Base-by-base conservation (phyloP, 1,140 invertebrate genomes). In the Drosophila malerkotliana region DNA sequence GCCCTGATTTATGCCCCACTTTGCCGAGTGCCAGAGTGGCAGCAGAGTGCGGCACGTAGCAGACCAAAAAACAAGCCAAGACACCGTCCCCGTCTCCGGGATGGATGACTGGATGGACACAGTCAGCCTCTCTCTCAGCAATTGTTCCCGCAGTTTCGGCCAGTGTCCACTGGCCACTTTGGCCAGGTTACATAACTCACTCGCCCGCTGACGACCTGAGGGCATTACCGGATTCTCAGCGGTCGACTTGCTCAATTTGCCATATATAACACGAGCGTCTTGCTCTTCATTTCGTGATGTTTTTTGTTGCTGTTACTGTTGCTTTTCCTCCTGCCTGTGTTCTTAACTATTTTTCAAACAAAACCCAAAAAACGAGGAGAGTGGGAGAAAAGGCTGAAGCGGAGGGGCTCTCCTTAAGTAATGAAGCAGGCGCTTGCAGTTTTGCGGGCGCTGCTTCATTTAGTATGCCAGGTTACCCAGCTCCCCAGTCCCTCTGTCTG, bases 181-280 rank as follows among this genome's bases (percentile, higher is more conserved):
- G 15, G 62, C 67, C 78, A 67, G 64, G 82, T 85, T 87, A 87
- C 82, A 85, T 87, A 85, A 85, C 74, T 85, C 82, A 87, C 82
- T 71, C 59, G 66, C 68, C 62, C 63, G 76, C 72, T 63, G 55
- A 80, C 74, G 72, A 87, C 82, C 80, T 75, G 64, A 62, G 81
- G 81, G 82, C 75, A 87, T 87, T 81, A 58, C 83, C 77, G 73
- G 78, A 79, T 80, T 80, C 78, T 81, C 78, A 69, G 79, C 80
- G 80, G 80, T 69, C 80, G 58, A 84, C 72, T 85, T 88, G 80
- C 82, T 85, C 83, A 85, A 85, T 82, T 82, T 88, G 82, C 82
- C 82, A 85, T 88, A 85, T 82, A 85, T 76, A 85, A 85, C 75
- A 79, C 72, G 59, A 54, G 72, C 39, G 75, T 51, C 62, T 63